These are phyloP conservation scores for Resseliella maxima DNA, from an alignment of 2,888 invertebrate species.

Conservation along the genomic window DNA sequence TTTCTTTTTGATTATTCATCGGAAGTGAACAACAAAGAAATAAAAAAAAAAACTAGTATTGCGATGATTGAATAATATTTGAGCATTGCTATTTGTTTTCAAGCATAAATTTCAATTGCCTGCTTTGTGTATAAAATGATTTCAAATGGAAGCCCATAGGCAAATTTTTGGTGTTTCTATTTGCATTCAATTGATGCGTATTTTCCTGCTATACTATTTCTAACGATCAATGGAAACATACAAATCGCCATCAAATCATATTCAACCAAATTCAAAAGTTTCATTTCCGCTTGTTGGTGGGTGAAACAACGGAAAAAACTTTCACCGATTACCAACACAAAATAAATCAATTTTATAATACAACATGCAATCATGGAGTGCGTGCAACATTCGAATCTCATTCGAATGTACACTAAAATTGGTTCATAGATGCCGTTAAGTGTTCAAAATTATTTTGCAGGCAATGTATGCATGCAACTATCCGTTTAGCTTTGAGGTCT, in stretches of 20 bases:
- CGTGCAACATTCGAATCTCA: too few species aligned
- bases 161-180: background rate
- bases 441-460: too few species aligned
- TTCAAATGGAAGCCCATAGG: background rate
- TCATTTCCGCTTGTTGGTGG: background rate
- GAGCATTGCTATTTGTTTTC: slow-evolving; percentile 34
- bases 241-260: background rate
- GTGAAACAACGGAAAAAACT: background rate
- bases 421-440: too few species aligned
- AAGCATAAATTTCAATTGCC: slow-evolving; percentile 7
- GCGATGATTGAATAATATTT: slow-evolving; percentile 37
- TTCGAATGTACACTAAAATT: too few species aligned
- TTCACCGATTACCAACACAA: background rate
- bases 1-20: background rate
- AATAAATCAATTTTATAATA: slow-evolving; percentile 16
- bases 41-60: background rate
- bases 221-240: background rate
- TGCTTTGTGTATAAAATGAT: background rate
- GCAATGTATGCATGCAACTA: too few species aligned
- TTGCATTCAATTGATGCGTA: background rate
- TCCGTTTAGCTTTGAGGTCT: background rate
- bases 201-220: background rate
- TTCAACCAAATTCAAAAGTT: background rate
- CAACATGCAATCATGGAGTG: too few species aligned
- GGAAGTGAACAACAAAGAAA: background rate